Evolutionary conservation across 2,797 vertebrate species (phyloP), one percentile per base, ranked within the genome.

Genomic region (Ceyx erithaca): DNA sequence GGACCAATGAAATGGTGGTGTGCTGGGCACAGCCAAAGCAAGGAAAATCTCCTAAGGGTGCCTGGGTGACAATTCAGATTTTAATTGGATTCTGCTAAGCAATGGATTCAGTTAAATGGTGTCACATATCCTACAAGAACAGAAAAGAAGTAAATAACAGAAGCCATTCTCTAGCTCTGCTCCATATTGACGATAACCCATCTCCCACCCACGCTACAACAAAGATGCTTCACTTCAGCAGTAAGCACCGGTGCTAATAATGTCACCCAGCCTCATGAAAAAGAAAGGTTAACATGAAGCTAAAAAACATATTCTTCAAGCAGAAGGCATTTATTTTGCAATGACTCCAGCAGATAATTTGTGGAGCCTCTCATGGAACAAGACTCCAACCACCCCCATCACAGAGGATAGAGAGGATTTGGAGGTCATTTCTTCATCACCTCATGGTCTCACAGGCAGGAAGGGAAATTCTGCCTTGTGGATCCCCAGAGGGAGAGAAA

Each of bases 181-280:
- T 95, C 92, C 94, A 77, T 88, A 90, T 84, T 93, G 94, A 93
- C 7, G 40, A 67, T 86, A 91, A 87, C 87, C 93, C 75, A 35
- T 91, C 63, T 93, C 77, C 91, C 87, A 20, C 93, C 89, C 94
- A 92, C 94, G 14, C 80, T 16, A 7, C 82, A 79, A 67, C 80
- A 85, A 94, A 91, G 94, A 94, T 69, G 89, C 91, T 75, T 95
- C 87, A 66, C 92, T 92, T 89, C 85, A 67, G 89, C 95, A 93
- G 87, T 21, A 63, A 52, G 87, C 87, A 80, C 1, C 52, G 59
- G 85, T 84, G 82, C 82, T 89, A 92, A 92, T 91, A 91, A 94
- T 92, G 95, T 93, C 91, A 93, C 89, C 67, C 87, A 92, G 87
- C 57, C 87, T 70, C 67, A 62, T 1, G 1, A 86, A 92, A 95